Percentiles rank a stretch among this genome's conserved stretches.
Evolutionary conservation across 1,140 invertebrate genomes (phyloP).

Genomic region (Ruditapes philippinarum): DNA sequence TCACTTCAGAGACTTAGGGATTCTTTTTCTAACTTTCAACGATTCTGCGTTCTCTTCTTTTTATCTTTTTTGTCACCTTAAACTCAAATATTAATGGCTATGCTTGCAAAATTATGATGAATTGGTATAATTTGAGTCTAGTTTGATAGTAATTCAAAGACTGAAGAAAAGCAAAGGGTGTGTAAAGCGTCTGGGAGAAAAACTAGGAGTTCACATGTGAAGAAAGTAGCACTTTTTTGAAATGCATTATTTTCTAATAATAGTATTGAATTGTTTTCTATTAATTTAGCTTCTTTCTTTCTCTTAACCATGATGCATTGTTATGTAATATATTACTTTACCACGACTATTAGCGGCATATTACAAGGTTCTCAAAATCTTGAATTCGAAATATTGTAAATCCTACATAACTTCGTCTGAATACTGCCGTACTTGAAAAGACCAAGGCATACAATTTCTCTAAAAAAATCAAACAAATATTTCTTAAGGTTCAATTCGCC

Average conservation of each 20-base stretch:
- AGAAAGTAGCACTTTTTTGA: background rate
- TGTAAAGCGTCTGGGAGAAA: constrained; percentile 12
- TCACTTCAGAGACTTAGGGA: constrained; percentile 34
- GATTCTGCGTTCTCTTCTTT: constrained; percentile 29
- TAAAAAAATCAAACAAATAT: too few relatives aligned
- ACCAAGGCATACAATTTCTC: too few relatives aligned
- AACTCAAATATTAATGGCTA: constrained; percentile 59
- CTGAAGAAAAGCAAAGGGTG: constrained; percentile 19
- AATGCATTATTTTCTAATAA: constrained; percentile 2
- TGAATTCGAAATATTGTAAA: too few relatives aligned
- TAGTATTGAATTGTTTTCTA: background rate
- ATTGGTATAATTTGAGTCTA: constrained; percentile 60
- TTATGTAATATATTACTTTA: too few relatives aligned
- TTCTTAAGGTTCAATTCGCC: background rate
- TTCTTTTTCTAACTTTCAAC: constrained; percentile 2
- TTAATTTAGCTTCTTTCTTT: background rate
- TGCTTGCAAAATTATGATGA: constrained; percentile 64
- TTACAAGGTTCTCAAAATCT: too few relatives aligned
- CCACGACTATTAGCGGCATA: too few relatives aligned
- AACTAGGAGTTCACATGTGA: background rate
- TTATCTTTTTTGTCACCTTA: constrained; percentile 58
- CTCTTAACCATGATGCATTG: too few relatives aligned
- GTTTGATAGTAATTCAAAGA: constrained; percentile 48
- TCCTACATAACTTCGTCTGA: too few relatives aligned
- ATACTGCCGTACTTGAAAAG: too few relatives aligned